Evolutionary conservation across 2,797 vertebrate species (phyloP), one percentile per base, ranked within the genome.

Genomic region (Austrolebias charrua): DNA sequence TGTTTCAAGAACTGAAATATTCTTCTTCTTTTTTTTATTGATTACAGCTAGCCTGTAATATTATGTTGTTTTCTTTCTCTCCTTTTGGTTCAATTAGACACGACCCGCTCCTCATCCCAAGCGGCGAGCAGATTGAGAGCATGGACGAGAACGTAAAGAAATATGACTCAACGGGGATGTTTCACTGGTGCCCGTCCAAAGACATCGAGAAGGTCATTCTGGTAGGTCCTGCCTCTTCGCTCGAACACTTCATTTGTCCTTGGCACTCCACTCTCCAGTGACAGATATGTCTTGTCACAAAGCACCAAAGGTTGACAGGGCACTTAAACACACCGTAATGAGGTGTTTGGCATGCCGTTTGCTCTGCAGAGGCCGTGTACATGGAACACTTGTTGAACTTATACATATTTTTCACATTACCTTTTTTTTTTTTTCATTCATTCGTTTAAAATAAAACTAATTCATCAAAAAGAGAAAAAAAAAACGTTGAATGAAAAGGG

Each of bases 81-180:
- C 55, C 77, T 51, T 77, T 54, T 78, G 82, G 59, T 90, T 86
- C 85, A 82, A 83, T 85, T 88, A 98, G 97, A 88, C 97, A 98
- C 19, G 97, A 99, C 87, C 94, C 96, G 15, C 92, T 98, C 82
- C 91, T 97, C 90, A 94, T 98, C 92, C 93, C 95, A 13, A 95
- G 94, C 70, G 96, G 93, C 0, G 97, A 98, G 66, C 96, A 97
- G 91, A 96, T 96, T 66, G 96, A 99, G 84, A 96, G 94, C 83
- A 96, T 98, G 94, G 97, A 98, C 47, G 93, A 94, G 73, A 98
- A 94, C 1, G 90, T 99, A 79, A 99, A 99, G 92, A 97, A 94
- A 86, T 99, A 98, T 0, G 97, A 99, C 84, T 98, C 97, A 61
- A 99, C 97, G 0, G 97, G 97, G 81, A 99, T 99, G 97, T 99